Base-by-base conservation (phyloP, 2,888 invertebrate species). In the Cheilosia scutellata region DNA sequence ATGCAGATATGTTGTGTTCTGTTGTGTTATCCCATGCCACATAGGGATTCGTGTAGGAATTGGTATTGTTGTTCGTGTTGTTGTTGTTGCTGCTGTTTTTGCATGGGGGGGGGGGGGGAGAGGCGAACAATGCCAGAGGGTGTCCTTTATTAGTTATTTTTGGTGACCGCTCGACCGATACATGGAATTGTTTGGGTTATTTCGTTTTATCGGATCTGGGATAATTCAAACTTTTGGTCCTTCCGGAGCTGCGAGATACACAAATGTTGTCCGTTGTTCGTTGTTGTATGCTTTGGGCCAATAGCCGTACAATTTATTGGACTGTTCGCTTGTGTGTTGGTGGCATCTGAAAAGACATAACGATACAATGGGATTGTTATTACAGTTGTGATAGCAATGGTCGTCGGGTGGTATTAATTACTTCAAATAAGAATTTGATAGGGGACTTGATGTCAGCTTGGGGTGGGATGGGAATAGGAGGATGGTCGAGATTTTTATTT, bases 271-370 rank as follows among this genome's bases (percentile, higher is more conserved):
- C 40, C 20, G 20, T 20, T 20, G 20, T 53, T 31, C 55, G n/a
- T n/a, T 40, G 40, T 40, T 37, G 33, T 44, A 20, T 44, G 31
- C 11, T 29, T 13, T 5, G 37, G n/a, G 49, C 33, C 65, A 37
- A 58, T 55, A 58, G 20, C 13, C 37, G 58, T 25, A 25, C 37
- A 16, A 74, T 65, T 57, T 42, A 40, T 13, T 75, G 42, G 25
- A 49, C 63, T 65, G 40, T 31, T 51, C 51, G 44, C 42, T 51
- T 31, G 31, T 40, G 40, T 51, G 42, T 53, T 42, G 60, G 40
- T 44, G 74, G 13, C 40, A 62, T 37, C 80, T 80, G 80, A 5
- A 80, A 80, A 47, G n/a, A 75, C 2, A 60, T 25, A 60, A 74
- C 42, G 3, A 71, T 58, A 47, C 13, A 55, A 55, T 68, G 55